phyloP scores from a whole-genome alignment of 2,888 invertebrate species.

The Erebia palarica region DNA sequence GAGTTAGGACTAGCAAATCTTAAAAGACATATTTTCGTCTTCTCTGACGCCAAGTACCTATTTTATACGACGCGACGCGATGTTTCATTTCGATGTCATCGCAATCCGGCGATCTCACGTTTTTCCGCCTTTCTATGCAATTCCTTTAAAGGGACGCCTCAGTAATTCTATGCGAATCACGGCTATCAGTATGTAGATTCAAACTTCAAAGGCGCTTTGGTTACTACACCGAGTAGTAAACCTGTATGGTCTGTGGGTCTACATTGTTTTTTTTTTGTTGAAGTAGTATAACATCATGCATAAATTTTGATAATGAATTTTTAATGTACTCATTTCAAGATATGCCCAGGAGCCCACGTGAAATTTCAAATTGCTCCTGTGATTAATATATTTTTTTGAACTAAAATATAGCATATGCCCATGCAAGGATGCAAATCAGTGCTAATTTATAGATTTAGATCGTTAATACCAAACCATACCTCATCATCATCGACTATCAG shows the following conservation, averaged over 20 bases:
- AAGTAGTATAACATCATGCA: not conserved
- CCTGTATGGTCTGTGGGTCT: too few relatives aligned
- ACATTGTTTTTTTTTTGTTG: conserved; percentile 40
- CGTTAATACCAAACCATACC: too few relatives aligned
- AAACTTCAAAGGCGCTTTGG: conserved; percentile 40
- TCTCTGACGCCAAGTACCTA: conserved; percentile 11
- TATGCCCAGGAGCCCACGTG: too few relatives aligned
- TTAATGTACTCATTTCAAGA: too few relatives aligned
- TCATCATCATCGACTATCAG: too few relatives aligned
- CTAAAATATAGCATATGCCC: too few relatives aligned
- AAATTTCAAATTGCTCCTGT: too few relatives aligned
- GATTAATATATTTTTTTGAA: too few relatives aligned
- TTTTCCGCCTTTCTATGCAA: conserved; percentile 66
- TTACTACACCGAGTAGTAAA: conserved; percentile 11
- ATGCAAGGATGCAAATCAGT: too few relatives aligned
- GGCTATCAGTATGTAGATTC: conserved; percentile 45
- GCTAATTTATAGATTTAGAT: too few relatives aligned
- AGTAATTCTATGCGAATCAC: conserved; percentile 42
- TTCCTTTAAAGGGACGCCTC: conserved; percentile 54
- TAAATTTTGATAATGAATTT: not conserved
- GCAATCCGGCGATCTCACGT: conserved; percentile 68
- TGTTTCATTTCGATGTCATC: conserved; percentile 59
- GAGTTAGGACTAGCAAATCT: not conserved
- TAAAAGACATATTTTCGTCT: not conserved
- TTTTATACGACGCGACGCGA: conserved; percentile 43